These are phyloP conservation scores for Mythimna loreyi DNA, from an alignment of 2,888 invertebrate species.

Conservation along the genomic window DNA sequence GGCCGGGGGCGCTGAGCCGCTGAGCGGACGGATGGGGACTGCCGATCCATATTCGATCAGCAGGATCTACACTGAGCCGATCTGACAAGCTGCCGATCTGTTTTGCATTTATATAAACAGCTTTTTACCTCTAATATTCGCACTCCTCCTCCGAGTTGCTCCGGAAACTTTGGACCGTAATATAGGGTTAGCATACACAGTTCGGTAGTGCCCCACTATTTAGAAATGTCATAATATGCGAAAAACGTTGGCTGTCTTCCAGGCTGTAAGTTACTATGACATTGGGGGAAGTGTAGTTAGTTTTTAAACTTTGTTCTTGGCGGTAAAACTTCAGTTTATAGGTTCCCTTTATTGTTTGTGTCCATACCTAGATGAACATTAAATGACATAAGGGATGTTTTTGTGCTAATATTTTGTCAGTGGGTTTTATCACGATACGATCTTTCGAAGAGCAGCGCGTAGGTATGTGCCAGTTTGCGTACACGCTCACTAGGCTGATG, in stretches of 20 bases:
- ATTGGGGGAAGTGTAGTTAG: slow-evolving; percentile 51
- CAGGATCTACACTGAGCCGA: slow-evolving; percentile 88
- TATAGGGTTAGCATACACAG: slow-evolving; percentile 27
- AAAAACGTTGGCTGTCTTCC: slow-evolving; percentile 55
- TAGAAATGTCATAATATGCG: slow-evolving; percentile 46
- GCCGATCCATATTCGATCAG: slow-evolving; percentile 91
- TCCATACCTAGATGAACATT: neutral
- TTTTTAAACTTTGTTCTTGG: slow-evolving; percentile 51
- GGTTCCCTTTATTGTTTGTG: slow-evolving; percentile 22
- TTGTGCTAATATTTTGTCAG: slow-evolving; percentile 9
- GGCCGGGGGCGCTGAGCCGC: slow-evolving; percentile 81
- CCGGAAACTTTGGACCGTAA: slow-evolving; percentile 41
- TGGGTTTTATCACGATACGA: slow-evolving; percentile 5
- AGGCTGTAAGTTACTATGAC: slow-evolving; percentile 50
- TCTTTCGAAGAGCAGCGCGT: slow-evolving; percentile 34
- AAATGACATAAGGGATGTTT: neutral
- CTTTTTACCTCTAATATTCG: slow-evolving; percentile 84
- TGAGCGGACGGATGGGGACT: slow-evolving; percentile 78
- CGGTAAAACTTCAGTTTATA: slow-evolving; percentile 34
- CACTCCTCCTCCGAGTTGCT: slow-evolving; percentile 72
- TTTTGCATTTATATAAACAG: slow-evolving; percentile 91
- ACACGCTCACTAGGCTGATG: slow-evolving; percentile 67
- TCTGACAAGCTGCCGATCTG: slow-evolving; percentile 90
- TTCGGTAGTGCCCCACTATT: slow-evolving; percentile 42
- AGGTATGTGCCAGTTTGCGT: slow-evolving; percentile 61